Base-by-base conservation (phyloP, 2,113 vertebrate species). In the Arvicanthis niloticus region DNA sequence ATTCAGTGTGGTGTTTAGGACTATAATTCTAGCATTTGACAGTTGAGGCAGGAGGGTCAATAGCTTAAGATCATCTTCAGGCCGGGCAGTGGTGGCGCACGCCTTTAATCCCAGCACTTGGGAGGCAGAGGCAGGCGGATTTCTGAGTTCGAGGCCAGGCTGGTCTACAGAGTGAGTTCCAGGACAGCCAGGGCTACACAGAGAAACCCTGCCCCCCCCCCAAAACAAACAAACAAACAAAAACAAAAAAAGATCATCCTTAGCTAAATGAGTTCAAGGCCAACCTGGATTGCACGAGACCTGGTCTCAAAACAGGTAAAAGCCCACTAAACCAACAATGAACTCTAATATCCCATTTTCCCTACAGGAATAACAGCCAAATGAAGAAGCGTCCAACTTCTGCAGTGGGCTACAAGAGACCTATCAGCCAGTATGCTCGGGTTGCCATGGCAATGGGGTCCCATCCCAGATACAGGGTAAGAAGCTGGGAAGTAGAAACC, bases 371-470 rank as follows among this genome's bases (percentile, higher is more conserved):
- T 75, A 98, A 98, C 92, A 99, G 97, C 97, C 98, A 99, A 86
- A 99, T 99, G 98, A 99, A 99, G 98, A 99, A 98, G 95, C 98
- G 99, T 45, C 99, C 99, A 0, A 99, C 98, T 0, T 99, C 99
- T 0, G 99, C 99, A 0, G 99, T 99, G 95, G 99, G 99, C 94
- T 99, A 99, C 98, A 99, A 99, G 98, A 99, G 99, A 89, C 99
- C 99, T 53, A 99, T 99, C 97, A 99, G 99, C 98, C 99, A 99
- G 21, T 99, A 99, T 42, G 99, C 99, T 88, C 99, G 99, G 42
- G 99, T 99, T 97, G 99, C 99, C 98, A 99, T 99, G 97, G 99
- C 99, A 94, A 99, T 99, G 94, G 99, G 99, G 11, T 98, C 99
- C 72, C 99, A 99, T 31, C 99, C 98, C 13, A 98, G 99, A 98